These are phyloP conservation scores for Platichthys stellatus DNA, from an alignment of 2,113 vertebrate genomes.

Conservation along the genomic window DNA sequence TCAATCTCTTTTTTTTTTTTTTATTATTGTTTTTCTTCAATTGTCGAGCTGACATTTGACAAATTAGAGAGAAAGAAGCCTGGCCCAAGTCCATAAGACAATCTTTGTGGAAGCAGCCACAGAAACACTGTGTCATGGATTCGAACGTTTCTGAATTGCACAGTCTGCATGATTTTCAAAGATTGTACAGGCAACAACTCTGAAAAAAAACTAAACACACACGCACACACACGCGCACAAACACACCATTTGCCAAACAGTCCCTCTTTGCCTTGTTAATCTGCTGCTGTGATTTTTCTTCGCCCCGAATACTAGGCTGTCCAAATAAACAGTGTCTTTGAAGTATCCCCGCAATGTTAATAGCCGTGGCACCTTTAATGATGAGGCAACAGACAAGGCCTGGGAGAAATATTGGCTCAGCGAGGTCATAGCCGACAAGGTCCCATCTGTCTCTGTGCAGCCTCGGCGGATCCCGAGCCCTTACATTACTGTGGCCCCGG, in stretches of 20 bases:
- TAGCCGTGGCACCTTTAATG: slow-evolving; percentile 74
- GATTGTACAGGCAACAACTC: too few relatives aligned
- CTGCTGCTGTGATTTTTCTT: slow-evolving; percentile 47
- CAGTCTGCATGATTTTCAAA: not conserved
- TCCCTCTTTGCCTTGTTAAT: slow-evolving; percentile 50
- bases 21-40: not conserved
- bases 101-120: not conserved
- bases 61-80: not conserved
- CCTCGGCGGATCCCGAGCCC: slow-evolving; percentile 71
- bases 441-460: slow-evolving; percentile 78
- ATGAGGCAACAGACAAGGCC: slow-evolving; percentile 75
- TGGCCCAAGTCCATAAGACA: not conserved
- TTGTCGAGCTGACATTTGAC: not conserved
- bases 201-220: not conserved
- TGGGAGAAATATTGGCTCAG: slow-evolving; percentile 77
- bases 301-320: slow-evolving; percentile 54
- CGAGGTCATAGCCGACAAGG: slow-evolving; percentile 79
- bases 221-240: not conserved
- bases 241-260: slow-evolving; percentile 31
- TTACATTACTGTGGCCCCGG: slow-evolving; percentile 73
- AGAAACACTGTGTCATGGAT: not conserved
- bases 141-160: not conserved
- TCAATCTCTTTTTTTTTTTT: not conserved
- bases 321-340: slow-evolving; percentile 71
- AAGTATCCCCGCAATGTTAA: slow-evolving; percentile 74